Percentiles rank a stretch among this genome's conserved stretches.
Conservation (phyloP, 2,113 vertebrate species). For the Engraulis encrasicolus region DNA sequence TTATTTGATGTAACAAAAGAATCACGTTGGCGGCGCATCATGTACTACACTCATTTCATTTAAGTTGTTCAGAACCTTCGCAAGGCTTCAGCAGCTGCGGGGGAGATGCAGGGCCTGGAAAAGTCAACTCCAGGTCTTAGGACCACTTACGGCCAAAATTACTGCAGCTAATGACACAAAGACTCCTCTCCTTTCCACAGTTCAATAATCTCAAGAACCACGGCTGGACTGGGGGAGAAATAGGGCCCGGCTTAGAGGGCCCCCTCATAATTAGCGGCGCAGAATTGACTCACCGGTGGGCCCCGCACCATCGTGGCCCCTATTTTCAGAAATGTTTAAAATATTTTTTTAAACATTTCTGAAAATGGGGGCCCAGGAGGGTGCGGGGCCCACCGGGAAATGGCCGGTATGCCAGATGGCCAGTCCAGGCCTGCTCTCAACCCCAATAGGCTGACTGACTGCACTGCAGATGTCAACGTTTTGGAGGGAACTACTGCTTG, state of each 20-base stretch:
- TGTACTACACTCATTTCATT: neutral
- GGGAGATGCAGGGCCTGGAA: neutral
- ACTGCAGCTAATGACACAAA: slow-evolving; percentile 22
- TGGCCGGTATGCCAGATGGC: too few relatives aligned
- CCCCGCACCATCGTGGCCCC: too few relatives aligned
- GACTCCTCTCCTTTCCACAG: neutral
- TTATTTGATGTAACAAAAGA: neutral
- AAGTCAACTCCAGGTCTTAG: neutral
- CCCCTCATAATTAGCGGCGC: too few relatives aligned
- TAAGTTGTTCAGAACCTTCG: neutral
- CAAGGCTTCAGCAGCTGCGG: neutral
- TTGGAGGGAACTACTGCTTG: neutral
- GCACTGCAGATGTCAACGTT: slow-evolving; percentile 21
- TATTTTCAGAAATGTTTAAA: too few relatives aligned
- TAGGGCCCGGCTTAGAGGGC: too few relatives aligned
- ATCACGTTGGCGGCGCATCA: neutral
- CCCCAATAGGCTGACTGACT: too few relatives aligned
- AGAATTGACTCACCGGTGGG: too few relatives aligned
- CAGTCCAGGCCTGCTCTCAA: too few relatives aligned
- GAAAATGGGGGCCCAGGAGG: too few relatives aligned
- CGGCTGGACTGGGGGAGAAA: too few relatives aligned
- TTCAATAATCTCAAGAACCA: slow-evolving; percentile 4
- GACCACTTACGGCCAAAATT: neutral
- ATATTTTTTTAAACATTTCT: too few relatives aligned
- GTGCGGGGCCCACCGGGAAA: too few relatives aligned